Evolutionary conservation across 2,888 invertebrate species (phyloP).

Genomic region (Eremobia ochroleuca): DNA sequence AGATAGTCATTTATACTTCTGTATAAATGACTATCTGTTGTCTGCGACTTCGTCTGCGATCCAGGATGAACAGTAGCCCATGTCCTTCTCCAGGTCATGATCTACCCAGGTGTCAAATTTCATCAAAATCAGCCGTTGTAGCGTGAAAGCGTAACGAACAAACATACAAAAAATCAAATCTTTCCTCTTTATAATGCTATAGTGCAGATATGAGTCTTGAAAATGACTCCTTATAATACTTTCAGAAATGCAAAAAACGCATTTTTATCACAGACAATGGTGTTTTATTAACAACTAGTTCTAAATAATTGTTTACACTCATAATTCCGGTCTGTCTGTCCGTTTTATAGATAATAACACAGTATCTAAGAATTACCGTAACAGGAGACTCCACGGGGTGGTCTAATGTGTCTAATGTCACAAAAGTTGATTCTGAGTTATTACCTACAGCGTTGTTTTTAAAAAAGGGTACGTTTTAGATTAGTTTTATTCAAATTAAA

Average conservation of each 20-base stretch:
- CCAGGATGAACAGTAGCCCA: too few species aligned
- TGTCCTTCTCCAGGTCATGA: background rate
- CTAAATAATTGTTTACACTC: conserved; percentile 54
- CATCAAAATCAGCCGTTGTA: background rate
- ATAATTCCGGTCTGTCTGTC: conserved; percentile 47
- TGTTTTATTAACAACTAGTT: conserved; percentile 37
- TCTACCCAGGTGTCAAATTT: background rate
- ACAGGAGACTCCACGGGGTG: conserved; percentile 60
- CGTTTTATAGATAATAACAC: conserved; percentile 63
- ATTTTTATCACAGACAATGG: conserved; percentile 32
- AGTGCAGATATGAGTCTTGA: background rate
- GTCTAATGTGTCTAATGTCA: conserved; percentile 53
- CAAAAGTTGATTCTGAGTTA: conserved; percentile 41
- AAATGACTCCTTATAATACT: background rate
- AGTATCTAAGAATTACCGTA: conserved; percentile 65
- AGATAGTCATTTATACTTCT: too few species aligned
- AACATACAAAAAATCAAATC: background rate
- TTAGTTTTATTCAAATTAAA: background rate
- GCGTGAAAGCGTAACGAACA: background rate
- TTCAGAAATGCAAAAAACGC: conserved; percentile 9
- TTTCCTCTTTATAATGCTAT: background rate
- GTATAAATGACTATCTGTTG: too few species aligned
- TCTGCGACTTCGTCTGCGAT: too few species aligned
- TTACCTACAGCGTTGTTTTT: conserved; percentile 51
- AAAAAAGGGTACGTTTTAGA: background rate